Conservation (phyloP, 1,140 invertebrate species). For the Microplitis demolitor region DNA sequence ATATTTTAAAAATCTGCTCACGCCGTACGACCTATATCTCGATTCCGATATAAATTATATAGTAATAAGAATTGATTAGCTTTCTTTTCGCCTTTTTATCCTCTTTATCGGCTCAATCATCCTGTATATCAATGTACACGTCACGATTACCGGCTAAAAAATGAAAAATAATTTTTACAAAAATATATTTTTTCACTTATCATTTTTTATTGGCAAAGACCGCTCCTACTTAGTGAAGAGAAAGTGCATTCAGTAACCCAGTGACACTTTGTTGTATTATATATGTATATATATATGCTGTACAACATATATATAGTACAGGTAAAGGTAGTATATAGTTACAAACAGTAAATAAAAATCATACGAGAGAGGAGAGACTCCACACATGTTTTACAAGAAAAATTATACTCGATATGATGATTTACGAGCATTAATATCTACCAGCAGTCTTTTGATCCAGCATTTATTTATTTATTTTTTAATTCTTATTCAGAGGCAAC, state of each 20-base stretch:
- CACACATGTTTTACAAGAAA: neutral
- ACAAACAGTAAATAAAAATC: neutral
- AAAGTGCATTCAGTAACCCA: slow-evolving; percentile 14
- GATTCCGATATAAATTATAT: too few relatives aligned
- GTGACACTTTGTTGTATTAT: neutral
- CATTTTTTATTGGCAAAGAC: neutral
- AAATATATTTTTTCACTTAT: too few relatives aligned
- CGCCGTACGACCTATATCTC: too few relatives aligned
- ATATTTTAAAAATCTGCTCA: too few relatives aligned
- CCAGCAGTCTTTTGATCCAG: neutral
- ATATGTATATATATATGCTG: too few relatives aligned
- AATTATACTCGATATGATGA: neutral
- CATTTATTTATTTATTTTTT: neutral
- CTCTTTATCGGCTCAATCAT: neutral
- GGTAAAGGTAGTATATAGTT: too few relatives aligned
- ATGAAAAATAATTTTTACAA: too few relatives aligned
- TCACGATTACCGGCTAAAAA: too few relatives aligned
- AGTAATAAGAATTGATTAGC: slow-evolving; percentile 13
- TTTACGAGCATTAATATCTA: neutral
- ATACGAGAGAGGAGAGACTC: neutral
- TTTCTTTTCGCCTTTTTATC: neutral
- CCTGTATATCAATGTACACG: neutral
- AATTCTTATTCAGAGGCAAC: too few relatives aligned
- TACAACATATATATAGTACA: neutral
- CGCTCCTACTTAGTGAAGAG: slow-evolving; percentile 3